phyloP scores from a whole-genome alignment of 2,888 invertebrate species.

The Stegophylla sp. region DNA sequence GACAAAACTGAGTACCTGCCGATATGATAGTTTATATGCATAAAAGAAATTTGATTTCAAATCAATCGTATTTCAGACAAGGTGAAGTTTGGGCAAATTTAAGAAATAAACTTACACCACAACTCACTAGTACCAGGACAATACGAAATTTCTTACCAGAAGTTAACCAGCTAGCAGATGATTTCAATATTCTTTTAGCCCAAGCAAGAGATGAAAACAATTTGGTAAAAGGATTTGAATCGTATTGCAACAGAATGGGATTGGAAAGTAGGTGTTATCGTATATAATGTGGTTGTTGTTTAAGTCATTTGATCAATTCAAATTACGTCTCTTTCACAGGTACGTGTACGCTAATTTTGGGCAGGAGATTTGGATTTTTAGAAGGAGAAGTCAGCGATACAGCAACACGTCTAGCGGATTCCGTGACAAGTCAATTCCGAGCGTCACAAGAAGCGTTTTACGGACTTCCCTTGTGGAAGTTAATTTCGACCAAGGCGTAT shows the following conservation, averaged over 20 bases:
- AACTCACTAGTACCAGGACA: constrained; percentile 78
- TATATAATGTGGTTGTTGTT: neutral
- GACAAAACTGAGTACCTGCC: too few species aligned
- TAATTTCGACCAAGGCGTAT: constrained; percentile 77
- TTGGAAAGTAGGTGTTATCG: constrained; percentile 73
- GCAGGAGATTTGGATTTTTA: constrained; percentile 79
- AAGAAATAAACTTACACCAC: constrained; percentile 75
- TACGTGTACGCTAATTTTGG: constrained; percentile 80
- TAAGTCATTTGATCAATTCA: constrained; percentile 70
- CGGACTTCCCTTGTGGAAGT: constrained; percentile 83
- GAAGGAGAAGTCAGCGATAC: constrained; percentile 68
- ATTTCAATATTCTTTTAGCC: constrained; percentile 75
- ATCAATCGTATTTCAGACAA: too few species aligned
- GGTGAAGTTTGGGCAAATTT: constrained; percentile 81
- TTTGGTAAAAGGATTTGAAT: constrained; percentile 72
- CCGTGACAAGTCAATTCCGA: constrained; percentile 75
- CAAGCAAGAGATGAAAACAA: constrained; percentile 68
- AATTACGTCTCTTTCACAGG: constrained; percentile 66
- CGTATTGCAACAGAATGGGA: constrained; percentile 78
- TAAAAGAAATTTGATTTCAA: too few species aligned
- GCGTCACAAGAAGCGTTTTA: constrained; percentile 83
- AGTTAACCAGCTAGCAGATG: constrained; percentile 77
- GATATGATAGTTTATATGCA: too few species aligned
- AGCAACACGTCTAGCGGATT: constrained; percentile 73
- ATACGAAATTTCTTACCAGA: constrained; percentile 78